phyloP scores from a whole-genome alignment of 2,888 invertebrate species.

The Meteorus cinctellus region DNA sequence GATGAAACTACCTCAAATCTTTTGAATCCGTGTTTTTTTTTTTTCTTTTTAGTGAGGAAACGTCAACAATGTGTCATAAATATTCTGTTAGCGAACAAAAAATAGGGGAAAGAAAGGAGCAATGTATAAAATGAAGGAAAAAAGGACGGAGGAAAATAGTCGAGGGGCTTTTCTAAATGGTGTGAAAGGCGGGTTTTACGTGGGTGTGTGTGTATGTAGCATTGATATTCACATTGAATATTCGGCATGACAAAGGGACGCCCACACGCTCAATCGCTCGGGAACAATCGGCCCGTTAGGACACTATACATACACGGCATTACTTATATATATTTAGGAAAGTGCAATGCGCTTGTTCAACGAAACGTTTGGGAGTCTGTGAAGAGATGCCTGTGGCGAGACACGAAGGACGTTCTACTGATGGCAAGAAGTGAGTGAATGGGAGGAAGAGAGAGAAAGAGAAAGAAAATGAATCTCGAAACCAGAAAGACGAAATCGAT shows the following conservation, averaged over 20 bases:
- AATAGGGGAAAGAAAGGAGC: not conserved
- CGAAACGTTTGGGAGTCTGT: constrained; percentile 27
- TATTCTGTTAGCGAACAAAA: not conserved
- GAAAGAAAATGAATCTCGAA: constrained; percentile 5
- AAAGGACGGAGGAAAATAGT: not conserved
- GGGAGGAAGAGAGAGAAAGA: not conserved
- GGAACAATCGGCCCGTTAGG: constrained; percentile 31
- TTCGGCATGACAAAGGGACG: constrained; percentile 23
- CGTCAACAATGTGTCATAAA: not conserved
- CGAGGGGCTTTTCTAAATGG: not conserved
- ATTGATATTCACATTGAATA: constrained; percentile 29
- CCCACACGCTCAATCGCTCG: constrained; percentile 23
- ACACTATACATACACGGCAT: not conserved
- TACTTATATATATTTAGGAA: not conserved
- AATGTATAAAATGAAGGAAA: not conserved
- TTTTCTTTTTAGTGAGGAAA: not conserved
- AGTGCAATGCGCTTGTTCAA: constrained; percentile 25
- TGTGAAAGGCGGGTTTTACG: not conserved
- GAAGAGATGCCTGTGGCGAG: constrained; percentile 31
- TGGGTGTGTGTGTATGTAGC: not conserved
- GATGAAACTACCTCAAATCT: not conserved
- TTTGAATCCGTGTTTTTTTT: not conserved
- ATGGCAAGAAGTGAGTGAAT: constrained; percentile 10
- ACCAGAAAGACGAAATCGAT: constrained; percentile 41
- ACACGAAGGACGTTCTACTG: constrained; percentile 3